These are phyloP conservation scores for Orgyia antiqua DNA, from an alignment of 2,888 invertebrate species.

Conservation along the genomic window DNA sequence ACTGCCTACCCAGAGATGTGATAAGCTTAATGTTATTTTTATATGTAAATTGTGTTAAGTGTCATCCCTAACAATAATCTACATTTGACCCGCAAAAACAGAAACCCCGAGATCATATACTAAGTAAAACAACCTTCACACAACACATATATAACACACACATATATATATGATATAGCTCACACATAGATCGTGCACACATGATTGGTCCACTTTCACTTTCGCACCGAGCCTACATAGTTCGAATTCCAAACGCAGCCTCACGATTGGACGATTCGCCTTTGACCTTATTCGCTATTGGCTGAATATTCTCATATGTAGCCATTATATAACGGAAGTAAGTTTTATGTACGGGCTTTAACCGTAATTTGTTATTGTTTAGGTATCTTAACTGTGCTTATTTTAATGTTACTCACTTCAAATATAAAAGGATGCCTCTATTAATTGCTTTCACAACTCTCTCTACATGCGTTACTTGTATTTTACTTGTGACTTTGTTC, in stretches of 20 bases:
- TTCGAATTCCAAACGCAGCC: slow-evolving; percentile 53
- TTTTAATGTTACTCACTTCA: slow-evolving; percentile 18
- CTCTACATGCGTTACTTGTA: too few species aligned
- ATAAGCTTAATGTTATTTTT: too few species aligned
- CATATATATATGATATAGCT: slow-evolving; percentile 34
- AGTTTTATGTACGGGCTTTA: slow-evolving; percentile 21
- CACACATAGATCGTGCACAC: slow-evolving; percentile 37
- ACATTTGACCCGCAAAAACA: slow-evolving; percentile 19
- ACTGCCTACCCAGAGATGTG: too few species aligned
- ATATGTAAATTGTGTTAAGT: too few species aligned
- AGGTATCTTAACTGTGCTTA: slow-evolving; percentile 27
- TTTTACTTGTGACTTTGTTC: too few species aligned
- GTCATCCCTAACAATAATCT: too few species aligned
- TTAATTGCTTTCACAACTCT: slow-evolving; percentile 4
- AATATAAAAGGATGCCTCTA: slow-evolving; percentile 4
- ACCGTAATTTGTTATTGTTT: slow-evolving; percentile 28
- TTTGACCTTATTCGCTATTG: slow-evolving; percentile 60
- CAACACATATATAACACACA: slow-evolving; percentile 34
- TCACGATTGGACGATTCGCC: slow-evolving; percentile 51
- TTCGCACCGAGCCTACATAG: slow-evolving; percentile 69
- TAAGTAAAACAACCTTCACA: slow-evolving; percentile 39
- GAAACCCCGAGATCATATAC: slow-evolving; percentile 22
- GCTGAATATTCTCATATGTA: slow-evolving; percentile 54
- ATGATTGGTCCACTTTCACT: slow-evolving; percentile 70
- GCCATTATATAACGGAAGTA: slow-evolving; percentile 28